Evolutionary conservation across 2,797 vertebrate species (phyloP), one percentile per base, ranked within the genome.

Genomic region (Labroides dimidiatus): DNA sequence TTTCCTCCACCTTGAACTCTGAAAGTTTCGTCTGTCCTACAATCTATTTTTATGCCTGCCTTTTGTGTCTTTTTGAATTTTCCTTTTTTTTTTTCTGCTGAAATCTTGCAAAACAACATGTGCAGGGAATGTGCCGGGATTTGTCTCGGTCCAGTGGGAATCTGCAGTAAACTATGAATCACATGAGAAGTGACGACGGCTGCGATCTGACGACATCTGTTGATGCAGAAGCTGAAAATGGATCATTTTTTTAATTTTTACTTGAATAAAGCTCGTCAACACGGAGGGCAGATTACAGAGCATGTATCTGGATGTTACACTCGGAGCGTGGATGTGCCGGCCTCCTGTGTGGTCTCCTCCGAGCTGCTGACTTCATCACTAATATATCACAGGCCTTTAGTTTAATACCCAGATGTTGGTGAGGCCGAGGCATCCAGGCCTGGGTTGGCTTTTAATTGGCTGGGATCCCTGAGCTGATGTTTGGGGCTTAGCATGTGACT

Each of bases 331-430:
- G 58, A 67, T 33, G 62, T 73, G 58, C 56, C 41, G 45, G 44
- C 80, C 83, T 88, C 77, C 77, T 93, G 91, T 93, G 92, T 93
- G 91, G 92, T 93, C 92, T 47, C 16, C 68, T 81, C 68, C 54
- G 73, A 87, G 81, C 80, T 81, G 84, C 84, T 88, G 87, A 88
- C 84, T 87, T 90, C 86, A 91, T 86, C 85, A 87, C 85, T 91
- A 91, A 92, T 90, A 87, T 74, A 91, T 80, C 20, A 56, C 89
- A 91, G 87, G 36, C 81, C 69, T 90, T 90, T 85, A 67, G 79
- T 85, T 90, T 88, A 87, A 90, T 88, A 82, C 78, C 87, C 91
- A 93, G 89, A 92, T 92, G 92, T 90, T 86, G 72, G 74, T 78
- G 73, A 72, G 78, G 78, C 71, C 77, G 74, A 82, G 64, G 84